Percentiles rank a stretch among this genome's conserved stretches.
Conservation (phyloP, 2,888 invertebrate genomes). For the Ectemnius cavifrons region DNA sequence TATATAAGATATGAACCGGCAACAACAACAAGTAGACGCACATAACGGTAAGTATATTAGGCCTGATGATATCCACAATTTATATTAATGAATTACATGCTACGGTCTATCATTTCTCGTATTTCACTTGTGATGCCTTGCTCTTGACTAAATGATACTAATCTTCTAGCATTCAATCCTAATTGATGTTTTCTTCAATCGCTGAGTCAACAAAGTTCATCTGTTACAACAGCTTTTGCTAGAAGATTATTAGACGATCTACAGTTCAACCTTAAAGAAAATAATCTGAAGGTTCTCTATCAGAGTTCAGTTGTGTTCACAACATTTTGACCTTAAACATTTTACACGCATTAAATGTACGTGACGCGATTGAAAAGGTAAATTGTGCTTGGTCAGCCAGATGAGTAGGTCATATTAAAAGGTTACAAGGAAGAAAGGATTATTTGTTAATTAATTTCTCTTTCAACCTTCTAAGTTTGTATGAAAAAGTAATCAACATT, state of each 20-base stretch:
- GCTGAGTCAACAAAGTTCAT: no score
- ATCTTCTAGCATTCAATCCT: no score
- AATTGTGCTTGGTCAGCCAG: conserved; percentile 17
- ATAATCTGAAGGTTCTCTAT: no score
- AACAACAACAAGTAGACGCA: conserved; percentile 75
- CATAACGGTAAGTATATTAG: conserved; percentile 76
- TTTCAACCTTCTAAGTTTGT: neutral
- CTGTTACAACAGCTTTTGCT: no score
- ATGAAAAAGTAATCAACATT: neutral
- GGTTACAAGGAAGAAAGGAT: conserved; percentile 40
- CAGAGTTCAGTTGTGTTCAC: neutral
- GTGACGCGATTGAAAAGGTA: conserved; percentile 12
- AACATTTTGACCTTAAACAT: conserved; percentile 37
- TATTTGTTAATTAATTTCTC: neutral
- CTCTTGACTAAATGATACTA: conserved; percentile 8
- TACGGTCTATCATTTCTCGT: conserved; percentile 48
- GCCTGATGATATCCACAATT: conserved; percentile 74
- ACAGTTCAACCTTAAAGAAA: no score
- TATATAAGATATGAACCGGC: conserved; percentile 72
- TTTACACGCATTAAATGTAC: conserved; percentile 31
- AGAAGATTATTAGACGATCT: no score
- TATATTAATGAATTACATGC: conserved; percentile 57
- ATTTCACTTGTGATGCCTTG: conserved; percentile 36
- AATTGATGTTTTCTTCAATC: no score
- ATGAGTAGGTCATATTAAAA: conserved; percentile 15